Conservation (phyloP, 2,888 invertebrate species). For the Digitonthophagus gazella region DNA sequence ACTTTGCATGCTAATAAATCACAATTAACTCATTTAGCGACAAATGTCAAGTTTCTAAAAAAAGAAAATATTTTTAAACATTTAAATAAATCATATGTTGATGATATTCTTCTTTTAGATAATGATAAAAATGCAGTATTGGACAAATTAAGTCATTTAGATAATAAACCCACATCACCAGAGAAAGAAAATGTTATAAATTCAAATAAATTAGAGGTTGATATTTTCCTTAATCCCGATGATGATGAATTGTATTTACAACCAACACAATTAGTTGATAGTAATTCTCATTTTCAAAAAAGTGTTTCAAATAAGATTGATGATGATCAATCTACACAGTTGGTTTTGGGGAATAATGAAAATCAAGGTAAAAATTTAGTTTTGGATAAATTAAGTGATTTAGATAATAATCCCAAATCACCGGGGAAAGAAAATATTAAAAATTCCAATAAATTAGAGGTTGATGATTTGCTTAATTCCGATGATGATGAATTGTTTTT, state of each 20-base stretch:
- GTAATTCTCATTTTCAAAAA: not conserved
- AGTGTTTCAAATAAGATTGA: not conserved
- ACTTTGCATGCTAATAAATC: too few relatives aligned
- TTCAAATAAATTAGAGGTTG: not conserved
- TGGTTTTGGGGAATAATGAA: not conserved
- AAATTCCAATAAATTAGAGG: not conserved
- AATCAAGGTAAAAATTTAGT: not conserved
- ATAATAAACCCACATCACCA: not conserved
- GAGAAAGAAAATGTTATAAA: not conserved
- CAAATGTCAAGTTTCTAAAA: too few relatives aligned
- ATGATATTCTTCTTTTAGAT: not conserved
- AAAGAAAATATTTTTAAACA: not conserved
- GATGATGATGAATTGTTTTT: constrained; percentile 18
- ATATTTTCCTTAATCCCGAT: not conserved
- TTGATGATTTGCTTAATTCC: not conserved
- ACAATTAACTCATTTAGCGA: too few relatives aligned
- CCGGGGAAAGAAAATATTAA: not conserved
- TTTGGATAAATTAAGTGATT: too few relatives aligned
- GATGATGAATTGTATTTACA: constrained; percentile 26
- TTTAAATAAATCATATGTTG: not conserved
- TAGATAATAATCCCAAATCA: not conserved
- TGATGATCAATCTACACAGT: constrained; percentile 14
- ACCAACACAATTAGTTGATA: constrained; percentile 26
- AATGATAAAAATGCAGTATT: not conserved
- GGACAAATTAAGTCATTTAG: too few relatives aligned